Evolutionary conservation across 1,140 invertebrate species (phyloP), one percentile per base, ranked within the genome.

Genomic region (Drosophila trapezifrons): DNA sequence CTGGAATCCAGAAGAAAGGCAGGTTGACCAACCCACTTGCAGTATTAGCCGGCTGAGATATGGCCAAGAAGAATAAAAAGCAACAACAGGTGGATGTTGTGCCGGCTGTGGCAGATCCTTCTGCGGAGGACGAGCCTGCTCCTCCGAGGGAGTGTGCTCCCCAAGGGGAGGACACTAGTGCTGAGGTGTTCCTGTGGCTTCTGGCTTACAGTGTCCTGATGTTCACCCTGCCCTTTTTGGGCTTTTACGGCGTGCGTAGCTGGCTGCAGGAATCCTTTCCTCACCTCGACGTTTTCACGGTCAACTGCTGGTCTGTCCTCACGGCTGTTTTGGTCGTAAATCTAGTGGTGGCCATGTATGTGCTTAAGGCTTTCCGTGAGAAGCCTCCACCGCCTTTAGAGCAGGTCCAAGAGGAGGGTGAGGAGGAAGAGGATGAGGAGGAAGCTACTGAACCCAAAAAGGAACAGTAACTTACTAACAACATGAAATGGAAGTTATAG

Each of bases 171-270:
- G 87, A 90, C 25, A 77, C 38, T 17, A 82, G 69, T 25, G n/a
- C 60, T 1, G 66, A 79, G 66, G 94, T 94, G n/a, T 90, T 96
- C 37, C 93, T 93, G 43, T 94, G 94, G 74, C 91, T 97, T 15
- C 93, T 97, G 42, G 92, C 97, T n/a, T 97, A 95, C 79, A 97
- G 96, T 92, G 86, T 95, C 46, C 94, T 96, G 4, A 97, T 97
- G 96, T 97, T 97, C 78, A 96, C 96, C 7, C 86, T 97, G 59
- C 97, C 97, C 4, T 96, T 97, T 92, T 87, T 92, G 18, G 93
- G 95, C 42, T 97, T 96, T 92, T 97, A 95, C 92, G 94, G 94
- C 12, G 93, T 94, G 12, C 93, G 93, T 63, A 93, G 95, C 86
- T 66, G 94, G 42, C 90, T 97, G 25, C 92, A 93, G 73, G 93